Conservation (phyloP, 2,888 invertebrate genomes). For the Netelia melanura region DNA sequence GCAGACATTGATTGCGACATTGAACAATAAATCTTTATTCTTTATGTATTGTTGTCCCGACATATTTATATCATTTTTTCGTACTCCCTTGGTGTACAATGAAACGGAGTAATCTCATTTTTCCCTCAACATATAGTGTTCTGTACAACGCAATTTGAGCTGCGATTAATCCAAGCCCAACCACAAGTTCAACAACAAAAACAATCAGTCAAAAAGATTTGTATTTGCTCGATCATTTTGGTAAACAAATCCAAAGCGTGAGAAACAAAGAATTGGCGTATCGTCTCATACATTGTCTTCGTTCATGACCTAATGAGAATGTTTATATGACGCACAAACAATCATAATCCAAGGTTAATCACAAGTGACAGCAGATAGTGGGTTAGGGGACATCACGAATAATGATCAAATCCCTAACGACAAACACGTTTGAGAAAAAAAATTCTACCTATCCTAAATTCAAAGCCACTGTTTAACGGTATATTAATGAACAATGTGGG, state of each 20-base stretch:
- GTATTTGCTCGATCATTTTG: not conserved
- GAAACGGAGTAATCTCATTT: not conserved
- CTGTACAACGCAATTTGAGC: not conserved
- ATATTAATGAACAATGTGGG: too few species aligned
- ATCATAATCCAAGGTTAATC: not conserved
- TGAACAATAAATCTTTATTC: conserved; percentile 4
- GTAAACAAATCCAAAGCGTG: not conserved
- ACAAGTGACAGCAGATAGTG: not conserved
- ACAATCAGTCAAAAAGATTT: not conserved
- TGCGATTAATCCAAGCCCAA: not conserved
- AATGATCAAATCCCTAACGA: not conserved
- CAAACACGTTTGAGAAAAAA: too few species aligned
- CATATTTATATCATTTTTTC: not conserved
- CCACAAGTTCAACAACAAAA: not conserved
- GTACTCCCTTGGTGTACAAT: too few species aligned
- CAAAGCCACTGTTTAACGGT: too few species aligned
- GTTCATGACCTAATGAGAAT: conserved; percentile 30
- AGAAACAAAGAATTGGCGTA: not conserved
- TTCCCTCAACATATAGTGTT: not conserved
- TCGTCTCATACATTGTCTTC: not conserved
- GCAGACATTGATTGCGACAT: not conserved
- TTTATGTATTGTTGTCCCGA: conserved; percentile 11
- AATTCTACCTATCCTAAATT: too few species aligned
- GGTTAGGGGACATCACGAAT: not conserved
- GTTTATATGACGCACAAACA: not conserved